These are phyloP conservation scores for Pheosia gnoma DNA, from an alignment of 2,888 invertebrate species.

Conservation along the genomic window DNA sequence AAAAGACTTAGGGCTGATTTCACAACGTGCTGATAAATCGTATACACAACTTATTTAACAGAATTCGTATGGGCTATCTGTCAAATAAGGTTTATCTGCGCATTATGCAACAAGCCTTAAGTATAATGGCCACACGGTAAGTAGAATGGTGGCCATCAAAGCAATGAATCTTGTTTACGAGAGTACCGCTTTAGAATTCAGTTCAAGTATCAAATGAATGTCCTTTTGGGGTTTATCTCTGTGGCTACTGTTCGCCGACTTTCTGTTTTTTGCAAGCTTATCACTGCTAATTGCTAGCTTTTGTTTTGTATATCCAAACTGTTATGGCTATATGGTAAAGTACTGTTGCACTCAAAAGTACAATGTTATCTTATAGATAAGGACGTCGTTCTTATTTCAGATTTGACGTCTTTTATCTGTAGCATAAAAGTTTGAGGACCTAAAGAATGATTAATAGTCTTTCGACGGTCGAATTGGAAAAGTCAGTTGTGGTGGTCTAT, in stretches of 20 bases:
- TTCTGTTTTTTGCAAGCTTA: slow-evolving; percentile 11
- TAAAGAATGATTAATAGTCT: too few species aligned
- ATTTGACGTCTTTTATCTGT: background rate
- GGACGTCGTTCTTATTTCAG: background rate
- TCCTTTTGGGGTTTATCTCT: slow-evolving; percentile 35
- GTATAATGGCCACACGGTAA: too few species aligned
- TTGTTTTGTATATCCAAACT: background rate
- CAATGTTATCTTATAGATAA: slow-evolving; percentile 8
- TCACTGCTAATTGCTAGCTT: slow-evolving; percentile 8
- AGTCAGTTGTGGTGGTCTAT: too few species aligned
- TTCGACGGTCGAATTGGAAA: too few species aligned
- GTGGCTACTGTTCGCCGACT: slow-evolving; percentile 23
- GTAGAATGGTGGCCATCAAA: slow-evolving; percentile 8
- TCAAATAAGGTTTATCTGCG: too few species aligned
- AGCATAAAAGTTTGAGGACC: background rate
- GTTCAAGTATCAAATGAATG: slow-evolving; percentile 31
- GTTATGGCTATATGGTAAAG: background rate
- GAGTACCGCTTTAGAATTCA: slow-evolving; percentile 25
- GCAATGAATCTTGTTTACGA: background rate
- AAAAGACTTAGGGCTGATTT: too few species aligned
- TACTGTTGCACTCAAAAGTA: background rate
- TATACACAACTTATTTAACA: too few species aligned
- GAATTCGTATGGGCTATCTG: too few species aligned
- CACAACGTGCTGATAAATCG: too few species aligned
- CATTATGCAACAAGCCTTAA: too few species aligned